phyloP scores from a whole-genome alignment of 2,888 invertebrate species.

The Sphaeridia pumilis region DNA sequence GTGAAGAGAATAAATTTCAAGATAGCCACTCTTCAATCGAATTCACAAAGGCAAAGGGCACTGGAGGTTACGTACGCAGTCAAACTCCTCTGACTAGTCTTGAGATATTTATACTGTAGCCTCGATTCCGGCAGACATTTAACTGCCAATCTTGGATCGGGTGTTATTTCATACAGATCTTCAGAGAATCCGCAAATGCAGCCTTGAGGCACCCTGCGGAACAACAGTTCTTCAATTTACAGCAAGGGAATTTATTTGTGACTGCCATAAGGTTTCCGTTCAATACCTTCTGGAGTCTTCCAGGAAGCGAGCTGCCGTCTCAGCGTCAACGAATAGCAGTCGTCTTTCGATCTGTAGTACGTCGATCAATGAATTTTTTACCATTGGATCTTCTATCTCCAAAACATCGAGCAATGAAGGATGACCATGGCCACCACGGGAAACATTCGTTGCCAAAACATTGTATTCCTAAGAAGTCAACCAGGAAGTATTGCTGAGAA shows the following conservation, averaged over 20 bases:
- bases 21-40: conserved; percentile 1
- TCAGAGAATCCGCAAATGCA: conserved; percentile 21
- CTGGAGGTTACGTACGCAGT: background rate
- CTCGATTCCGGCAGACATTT: no score
- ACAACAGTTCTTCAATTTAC: background rate
- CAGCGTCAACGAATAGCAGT: conserved; percentile 58
- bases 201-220: conserved; percentile 13
- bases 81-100: no score
- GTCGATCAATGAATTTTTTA: conserved; percentile 77
- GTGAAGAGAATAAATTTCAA: background rate
- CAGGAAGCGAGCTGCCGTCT: conserved; percentile 58
- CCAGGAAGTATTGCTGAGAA: background rate
- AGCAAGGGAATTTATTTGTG: no score
- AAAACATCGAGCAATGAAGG: conserved; percentile 56
- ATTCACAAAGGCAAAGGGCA: background rate
- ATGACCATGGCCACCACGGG: conserved; percentile 9
- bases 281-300: conserved; percentile 40
- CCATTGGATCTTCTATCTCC: conserved; percentile 57
- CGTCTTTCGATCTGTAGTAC: conserved; percentile 58
- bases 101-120: no score
- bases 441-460: conserved; percentile 6
- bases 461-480: conserved; percentile 15
- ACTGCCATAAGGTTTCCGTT: no score
- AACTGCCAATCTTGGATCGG: no score
- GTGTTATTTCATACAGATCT: conserved; percentile 26